Conservation (phyloP, 1,140 invertebrate genomes). For the Brachystomella parvula region DNA sequence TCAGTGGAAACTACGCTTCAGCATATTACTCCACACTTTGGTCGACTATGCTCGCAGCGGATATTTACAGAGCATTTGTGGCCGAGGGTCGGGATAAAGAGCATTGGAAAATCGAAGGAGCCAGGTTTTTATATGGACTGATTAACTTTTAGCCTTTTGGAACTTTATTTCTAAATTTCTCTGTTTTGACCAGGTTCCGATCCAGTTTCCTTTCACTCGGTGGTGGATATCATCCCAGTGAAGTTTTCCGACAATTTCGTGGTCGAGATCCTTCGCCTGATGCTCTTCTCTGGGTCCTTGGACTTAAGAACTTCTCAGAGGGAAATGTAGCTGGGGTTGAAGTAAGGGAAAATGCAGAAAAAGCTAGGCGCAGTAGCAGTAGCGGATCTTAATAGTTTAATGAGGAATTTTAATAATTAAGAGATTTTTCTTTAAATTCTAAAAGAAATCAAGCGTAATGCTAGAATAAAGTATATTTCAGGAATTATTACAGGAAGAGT, state of each 20-base stretch:
- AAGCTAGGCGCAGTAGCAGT: no score
- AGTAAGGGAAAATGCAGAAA: background rate
- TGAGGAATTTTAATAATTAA: no score
- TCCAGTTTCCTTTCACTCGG: constrained; percentile 78
- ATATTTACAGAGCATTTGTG: constrained; percentile 74
- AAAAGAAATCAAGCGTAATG: no score
- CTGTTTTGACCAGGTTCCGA: constrained; percentile 55
- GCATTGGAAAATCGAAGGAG: constrained; percentile 24
- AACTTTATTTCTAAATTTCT: constrained; percentile 12
- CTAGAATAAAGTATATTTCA: no score
- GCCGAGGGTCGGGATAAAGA: constrained; percentile 48
- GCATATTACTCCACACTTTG: constrained; percentile 69
- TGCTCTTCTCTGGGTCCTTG: constrained; percentile 62
- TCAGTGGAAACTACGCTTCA: constrained; percentile 61
- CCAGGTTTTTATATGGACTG: constrained; percentile 13
- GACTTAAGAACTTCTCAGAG: constrained; percentile 41
- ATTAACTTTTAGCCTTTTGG: background rate
- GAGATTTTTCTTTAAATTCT: no score
- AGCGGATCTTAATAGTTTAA: no score
- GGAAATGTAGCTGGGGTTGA: background rate
- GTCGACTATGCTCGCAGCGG: constrained; percentile 80
- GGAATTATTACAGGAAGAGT: no score
- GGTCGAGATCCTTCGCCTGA: constrained; percentile 81
- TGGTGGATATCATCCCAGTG: constrained; percentile 64
- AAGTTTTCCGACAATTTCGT: constrained; percentile 80